Conservation (phyloP, 2,888 invertebrate genomes). For the Apamea epomidion region DNA sequence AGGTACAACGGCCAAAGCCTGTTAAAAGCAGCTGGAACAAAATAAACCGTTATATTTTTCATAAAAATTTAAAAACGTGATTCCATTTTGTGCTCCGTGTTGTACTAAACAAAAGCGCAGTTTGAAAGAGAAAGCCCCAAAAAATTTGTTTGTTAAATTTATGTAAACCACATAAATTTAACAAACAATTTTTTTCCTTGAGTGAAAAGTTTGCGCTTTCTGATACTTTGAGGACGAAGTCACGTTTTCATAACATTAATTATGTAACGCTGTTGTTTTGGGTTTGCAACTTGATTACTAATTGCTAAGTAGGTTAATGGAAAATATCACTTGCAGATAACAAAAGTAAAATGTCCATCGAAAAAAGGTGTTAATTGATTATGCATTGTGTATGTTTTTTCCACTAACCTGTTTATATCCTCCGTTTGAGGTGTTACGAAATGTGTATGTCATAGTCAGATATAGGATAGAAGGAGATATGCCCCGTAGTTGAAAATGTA, state of each 20-base stretch:
- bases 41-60: not conserved
- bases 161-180: too few species aligned
- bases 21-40: not conserved
- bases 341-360: not conserved
- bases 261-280: not conserved
- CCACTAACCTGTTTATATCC: not conserved
- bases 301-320: not conserved
- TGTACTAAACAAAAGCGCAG: constrained; percentile 9
- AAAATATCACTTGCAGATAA: not conserved
- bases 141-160: constrained; percentile 5
- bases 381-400: not conserved
- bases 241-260: constrained; percentile 18
- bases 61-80: constrained; percentile 5
- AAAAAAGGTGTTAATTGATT: not conserved
- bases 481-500: too few species aligned
- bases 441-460: not conserved
- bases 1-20: not conserved
- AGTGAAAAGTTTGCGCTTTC: constrained; percentile 1
- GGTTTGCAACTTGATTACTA: not conserved
- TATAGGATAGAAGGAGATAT: too few species aligned
- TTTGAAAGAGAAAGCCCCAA: constrained; percentile 22
- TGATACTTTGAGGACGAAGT: not conserved
- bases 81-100: not conserved
- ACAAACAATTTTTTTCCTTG: too few species aligned
- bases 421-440: not conserved